Percentiles rank a stretch among this genome's conserved stretches.
phyloP scores from a whole-genome alignment of 2,888 invertebrate species.

The Protophormia terraenovae region DNA sequence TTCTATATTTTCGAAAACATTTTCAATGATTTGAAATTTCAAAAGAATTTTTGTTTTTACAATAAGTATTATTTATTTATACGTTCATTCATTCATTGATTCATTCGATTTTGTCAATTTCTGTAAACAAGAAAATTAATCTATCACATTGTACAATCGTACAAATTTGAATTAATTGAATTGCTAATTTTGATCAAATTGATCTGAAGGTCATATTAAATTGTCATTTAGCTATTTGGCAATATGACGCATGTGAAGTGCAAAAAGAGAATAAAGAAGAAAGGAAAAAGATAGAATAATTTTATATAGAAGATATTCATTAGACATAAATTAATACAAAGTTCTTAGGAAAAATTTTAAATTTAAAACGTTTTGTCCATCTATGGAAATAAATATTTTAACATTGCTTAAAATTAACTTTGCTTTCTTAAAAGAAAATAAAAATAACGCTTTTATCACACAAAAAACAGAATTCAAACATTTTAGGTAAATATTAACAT shows the following conservation, averaged over 20 bases:
- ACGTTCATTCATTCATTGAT: too few species aligned
- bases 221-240: neutral
- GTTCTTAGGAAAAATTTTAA: too few species aligned
- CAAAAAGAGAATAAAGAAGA: neutral
- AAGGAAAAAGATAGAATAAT: neutral
- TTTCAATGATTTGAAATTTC: neutral
- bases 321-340: too few species aligned
- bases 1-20: neutral
- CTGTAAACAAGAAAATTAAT: too few species aligned
- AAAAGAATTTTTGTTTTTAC: neutral
- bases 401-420: too few species aligned
- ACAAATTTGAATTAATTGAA: constrained; percentile 1
- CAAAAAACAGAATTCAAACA: neutral
- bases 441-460: too few species aligned
- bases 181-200: constrained; percentile 16
- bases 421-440: too few species aligned
- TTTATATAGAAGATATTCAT: neutral
- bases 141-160: neutral
- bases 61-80: too few species aligned
- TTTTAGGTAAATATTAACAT: neutral
- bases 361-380: too few species aligned
- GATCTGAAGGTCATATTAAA: constrained; percentile 6
- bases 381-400: too few species aligned
- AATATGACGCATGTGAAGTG: neutral
- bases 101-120: neutral